Conservation (phyloP, 2,113 vertebrate species). For the Phycodurus eques region DNA sequence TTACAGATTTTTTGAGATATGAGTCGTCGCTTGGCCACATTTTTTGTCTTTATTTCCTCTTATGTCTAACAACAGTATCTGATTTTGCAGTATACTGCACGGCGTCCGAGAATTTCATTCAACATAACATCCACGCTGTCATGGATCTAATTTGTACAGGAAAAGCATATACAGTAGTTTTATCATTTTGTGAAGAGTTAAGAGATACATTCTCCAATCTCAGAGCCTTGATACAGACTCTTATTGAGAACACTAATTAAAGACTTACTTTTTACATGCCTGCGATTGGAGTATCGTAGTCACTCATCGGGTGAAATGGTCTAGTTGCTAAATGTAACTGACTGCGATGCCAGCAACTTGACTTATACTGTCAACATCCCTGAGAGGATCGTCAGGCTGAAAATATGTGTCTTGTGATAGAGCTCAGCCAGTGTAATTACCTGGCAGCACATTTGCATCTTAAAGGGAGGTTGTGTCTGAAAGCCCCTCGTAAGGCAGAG, state of each 20-base stretch:
- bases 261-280: constrained; percentile 36
- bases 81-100: too few relatives aligned
- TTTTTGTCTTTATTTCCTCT: too few relatives aligned
- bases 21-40: too few relatives aligned
- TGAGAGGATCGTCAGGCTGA: constrained; percentile 17
- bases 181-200: not conserved
- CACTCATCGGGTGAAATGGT: constrained; percentile 48
- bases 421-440: constrained; percentile 28
- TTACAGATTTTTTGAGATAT: too few relatives aligned
- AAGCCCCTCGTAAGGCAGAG: not conserved
- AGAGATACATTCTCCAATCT: not conserved
- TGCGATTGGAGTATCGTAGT: constrained; percentile 40
- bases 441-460: constrained; percentile 11
- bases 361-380: constrained; percentile 29
- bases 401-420: constrained; percentile 24
- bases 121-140: too few relatives aligned
- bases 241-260: constrained; percentile 52
- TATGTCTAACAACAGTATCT: too few relatives aligned
- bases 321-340: constrained; percentile 57
- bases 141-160: not conserved
- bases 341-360: constrained; percentile 21
- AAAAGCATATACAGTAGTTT: not conserved
- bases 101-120: too few relatives aligned
- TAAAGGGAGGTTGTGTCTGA: constrained; percentile 6
- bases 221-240: constrained; percentile 17